Percentiles rank a stretch among this genome's conserved stretches.
Conservation (phyloP, 2,888 invertebrate species). For the Pristionchus fissidentatus region DNA sequence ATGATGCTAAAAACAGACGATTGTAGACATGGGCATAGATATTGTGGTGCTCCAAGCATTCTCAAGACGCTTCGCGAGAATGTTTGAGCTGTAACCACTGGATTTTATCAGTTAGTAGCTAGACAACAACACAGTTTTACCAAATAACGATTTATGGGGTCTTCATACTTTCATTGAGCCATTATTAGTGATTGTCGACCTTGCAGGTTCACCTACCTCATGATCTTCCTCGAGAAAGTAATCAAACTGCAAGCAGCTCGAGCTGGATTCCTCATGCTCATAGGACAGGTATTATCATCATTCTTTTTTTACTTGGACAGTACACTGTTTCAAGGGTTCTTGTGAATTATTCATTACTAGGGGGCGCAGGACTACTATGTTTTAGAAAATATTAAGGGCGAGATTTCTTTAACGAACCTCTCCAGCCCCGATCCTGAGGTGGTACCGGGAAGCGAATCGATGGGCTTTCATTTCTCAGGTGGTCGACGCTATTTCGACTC, state of each 20-base stretch:
- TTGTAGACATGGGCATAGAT: conserved; percentile 79
- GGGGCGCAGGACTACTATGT: no score
- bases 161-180: not conserved
- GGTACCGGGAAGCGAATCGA: not conserved
- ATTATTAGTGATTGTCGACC: conserved; percentile 81
- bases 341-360: no score
- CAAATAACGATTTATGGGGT: not conserved
- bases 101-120: no score
- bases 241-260: conserved; percentile 61
- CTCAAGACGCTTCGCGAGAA: not conserved
- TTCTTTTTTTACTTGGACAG: not conserved
- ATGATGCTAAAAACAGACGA: no score
- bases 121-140: no score
- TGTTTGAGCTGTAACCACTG: no score
- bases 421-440: not conserved
- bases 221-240: conserved; percentile 85
- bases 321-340: not conserved
- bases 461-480: conserved; percentile 76
- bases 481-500: conserved; percentile 89
- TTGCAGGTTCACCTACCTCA: conserved; percentile 86
- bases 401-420: not conserved
- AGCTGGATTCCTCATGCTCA: conserved; percentile 83
- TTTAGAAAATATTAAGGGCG: no score
- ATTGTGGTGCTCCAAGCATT: not conserved
- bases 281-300: conserved; percentile 80